Evolutionary conservation across 2,888 invertebrate species (phyloP).

Genomic region (Cantharis nigra): DNA sequence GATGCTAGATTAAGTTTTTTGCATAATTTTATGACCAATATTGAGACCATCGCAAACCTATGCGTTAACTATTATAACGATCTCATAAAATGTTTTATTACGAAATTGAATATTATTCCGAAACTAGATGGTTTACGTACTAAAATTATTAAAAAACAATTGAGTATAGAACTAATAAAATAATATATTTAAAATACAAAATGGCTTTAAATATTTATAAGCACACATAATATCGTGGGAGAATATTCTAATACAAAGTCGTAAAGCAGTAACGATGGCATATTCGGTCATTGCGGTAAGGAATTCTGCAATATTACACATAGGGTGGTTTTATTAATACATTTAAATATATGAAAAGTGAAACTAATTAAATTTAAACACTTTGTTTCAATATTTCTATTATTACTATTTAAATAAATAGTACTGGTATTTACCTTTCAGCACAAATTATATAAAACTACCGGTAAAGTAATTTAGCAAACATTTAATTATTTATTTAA

Average conservation of each 20-base stretch:
- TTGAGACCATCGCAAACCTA: slow-evolving; percentile 17
- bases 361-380: slow-evolving; percentile 6
- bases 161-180: slow-evolving; percentile 23
- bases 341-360: slow-evolving; percentile 13
- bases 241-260: slow-evolving; percentile 31
- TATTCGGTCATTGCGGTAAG: slow-evolving; percentile 31
- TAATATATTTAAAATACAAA: slow-evolving; percentile 17
- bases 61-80: slow-evolving; percentile 15
- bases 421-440: not conserved
- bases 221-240: slow-evolving; percentile 26
- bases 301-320: slow-evolving; percentile 27
- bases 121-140: not conserved
- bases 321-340: slow-evolving; percentile 25
- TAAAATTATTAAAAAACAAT: slow-evolving; percentile 9
- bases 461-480: no score
- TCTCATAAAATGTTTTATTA: slow-evolving; percentile 8
- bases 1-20: slow-evolving; percentile 33
- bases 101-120: not conserved
- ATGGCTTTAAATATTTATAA: slow-evolving; percentile 30
- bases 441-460: not conserved
- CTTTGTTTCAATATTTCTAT: not conserved
- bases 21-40: slow-evolving; percentile 33
- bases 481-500: no score
- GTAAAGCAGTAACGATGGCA: slow-evolving; percentile 32
- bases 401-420: not conserved